Evolutionary conservation across 2,888 invertebrate genomes (phyloP), one percentile per base, ranked within the genome.

Genomic region (Athetis lepigone): DNA sequence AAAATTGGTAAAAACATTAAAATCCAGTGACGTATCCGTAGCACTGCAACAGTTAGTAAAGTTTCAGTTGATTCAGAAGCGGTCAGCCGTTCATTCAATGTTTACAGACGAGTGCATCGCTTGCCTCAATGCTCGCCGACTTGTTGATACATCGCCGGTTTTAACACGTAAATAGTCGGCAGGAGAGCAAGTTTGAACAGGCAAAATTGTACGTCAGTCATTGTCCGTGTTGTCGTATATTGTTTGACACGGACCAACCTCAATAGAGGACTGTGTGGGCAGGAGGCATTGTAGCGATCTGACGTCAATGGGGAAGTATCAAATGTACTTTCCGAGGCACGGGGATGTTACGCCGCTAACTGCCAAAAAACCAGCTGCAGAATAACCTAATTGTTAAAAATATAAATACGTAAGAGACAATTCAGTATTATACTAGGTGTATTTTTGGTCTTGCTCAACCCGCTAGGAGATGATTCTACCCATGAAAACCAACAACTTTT

Each of bases 81-180:
- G 65, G 71, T 72, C 74, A 57, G 39, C 57, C 67, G 75, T 63
- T 62, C 57, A 75, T 75, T 65, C 79, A 62, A 60, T 46, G 74
- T 72, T 74, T 72, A 79, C 72, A 70, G 72, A 36, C 64, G 75
- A 72, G 42, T 81, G 73, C 57, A 13, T 54, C 37, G 18, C 40
- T 27, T 77, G 78, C 77, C 71, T 75, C 81, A 77, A 68, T 83
- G 77, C 60, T 27, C 71, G 40, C 66, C 75, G 81, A 84, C 84
- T 84, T 84, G 82, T 82, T 83, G 83, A 83, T 83, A 79, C 77
- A 77, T 77, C 51, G 70, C 23, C 39, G 64, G 63, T 55, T 63
- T 62, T 63, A 64, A 47, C 61, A 59, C 61, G 70, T 69, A 69
- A 61, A 67, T 42, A 61, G 66, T 46, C 11, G 27, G 21, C 52